These are phyloP conservation scores for Ophthalmolycus amberensis DNA, from an alignment of 2,113 vertebrate genomes.

Conservation along the genomic window DNA sequence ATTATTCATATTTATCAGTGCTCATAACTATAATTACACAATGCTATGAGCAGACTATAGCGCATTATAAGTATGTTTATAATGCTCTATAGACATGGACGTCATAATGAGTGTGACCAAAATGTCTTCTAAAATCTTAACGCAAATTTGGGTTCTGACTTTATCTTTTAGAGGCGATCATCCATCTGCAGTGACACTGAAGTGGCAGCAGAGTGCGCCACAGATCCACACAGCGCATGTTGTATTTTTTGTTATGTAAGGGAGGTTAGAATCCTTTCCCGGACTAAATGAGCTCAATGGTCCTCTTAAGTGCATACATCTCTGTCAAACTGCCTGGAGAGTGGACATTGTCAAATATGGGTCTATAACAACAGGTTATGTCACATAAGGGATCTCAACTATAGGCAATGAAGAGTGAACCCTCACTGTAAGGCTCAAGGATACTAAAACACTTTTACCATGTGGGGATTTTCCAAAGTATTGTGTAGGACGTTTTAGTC, in stretches of 20 bases:
- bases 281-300: neutral
- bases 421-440: neutral
- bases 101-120: neutral
- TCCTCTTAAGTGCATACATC: neutral
- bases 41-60: neutral
- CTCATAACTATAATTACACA: neutral
- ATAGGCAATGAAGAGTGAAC: neutral
- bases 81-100: neutral
- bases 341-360: neutral
- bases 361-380: neutral
- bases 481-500: neutral
- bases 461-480: neutral
- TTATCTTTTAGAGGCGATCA: neutral
- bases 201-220: slow-evolving; percentile 42
- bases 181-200: slow-evolving; percentile 6
- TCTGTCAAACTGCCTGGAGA: neutral
- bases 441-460: neutral
- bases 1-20: neutral
- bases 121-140: neutral
- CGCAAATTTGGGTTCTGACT: neutral
- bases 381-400: neutral
- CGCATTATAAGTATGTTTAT: neutral
- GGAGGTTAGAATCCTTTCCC: neutral
- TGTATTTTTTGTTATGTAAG: neutral
- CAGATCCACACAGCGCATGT: neutral